Conservation (phyloP, 2,888 invertebrate genomes). For the Ashinkailepas kermadecensis region DNA sequence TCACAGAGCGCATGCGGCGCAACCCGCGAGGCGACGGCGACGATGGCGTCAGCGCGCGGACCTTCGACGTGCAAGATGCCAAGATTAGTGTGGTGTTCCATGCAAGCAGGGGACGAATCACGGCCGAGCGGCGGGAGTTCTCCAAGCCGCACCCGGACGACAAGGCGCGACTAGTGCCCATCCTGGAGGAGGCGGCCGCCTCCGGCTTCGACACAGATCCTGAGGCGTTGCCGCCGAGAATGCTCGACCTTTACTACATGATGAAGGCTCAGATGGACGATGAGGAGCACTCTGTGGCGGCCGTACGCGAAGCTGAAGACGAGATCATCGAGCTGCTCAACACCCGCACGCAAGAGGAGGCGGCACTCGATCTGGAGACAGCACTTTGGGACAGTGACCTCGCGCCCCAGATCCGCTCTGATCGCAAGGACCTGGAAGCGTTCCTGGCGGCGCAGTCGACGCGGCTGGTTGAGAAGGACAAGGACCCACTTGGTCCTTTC, state of each 20-base stretch:
- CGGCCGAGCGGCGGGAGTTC: slow-evolving; percentile 57
- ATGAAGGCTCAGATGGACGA: slow-evolving; percentile 55
- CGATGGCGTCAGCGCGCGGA: slow-evolving; percentile 57
- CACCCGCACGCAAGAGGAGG: slow-evolving; percentile 45
- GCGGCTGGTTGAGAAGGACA: slow-evolving; percentile 55
- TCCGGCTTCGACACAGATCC: slow-evolving; percentile 60
- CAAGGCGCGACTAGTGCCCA: slow-evolving; percentile 55
- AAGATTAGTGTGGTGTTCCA: slow-evolving; percentile 57
- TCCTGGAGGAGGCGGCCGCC: slow-evolving; percentile 56
- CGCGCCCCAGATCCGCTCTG: slow-evolving; percentile 48
- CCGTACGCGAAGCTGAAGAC: slow-evolving; percentile 49
- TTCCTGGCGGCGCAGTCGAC: slow-evolving; percentile 49
- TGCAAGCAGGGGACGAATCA: slow-evolving; percentile 53
- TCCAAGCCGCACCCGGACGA: slow-evolving; percentile 62
- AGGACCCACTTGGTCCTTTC: slow-evolving; percentile 58
- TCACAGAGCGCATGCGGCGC: slow-evolving; percentile 56
- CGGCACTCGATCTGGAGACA: slow-evolving; percentile 47
- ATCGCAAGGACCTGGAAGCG: slow-evolving; percentile 49
- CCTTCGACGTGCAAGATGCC: slow-evolving; percentile 54
- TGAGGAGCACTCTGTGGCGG: slow-evolving; percentile 53
- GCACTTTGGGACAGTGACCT: slow-evolving; percentile 51
- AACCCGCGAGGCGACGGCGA: slow-evolving; percentile 48
- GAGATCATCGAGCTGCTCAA: slow-evolving; percentile 46
- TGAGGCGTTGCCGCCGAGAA: slow-evolving; percentile 51
- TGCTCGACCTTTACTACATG: slow-evolving; percentile 56